Evolutionary conservation across 2,113 vertebrate species (phyloP).

Genomic region (Eira barbara): DNA sequence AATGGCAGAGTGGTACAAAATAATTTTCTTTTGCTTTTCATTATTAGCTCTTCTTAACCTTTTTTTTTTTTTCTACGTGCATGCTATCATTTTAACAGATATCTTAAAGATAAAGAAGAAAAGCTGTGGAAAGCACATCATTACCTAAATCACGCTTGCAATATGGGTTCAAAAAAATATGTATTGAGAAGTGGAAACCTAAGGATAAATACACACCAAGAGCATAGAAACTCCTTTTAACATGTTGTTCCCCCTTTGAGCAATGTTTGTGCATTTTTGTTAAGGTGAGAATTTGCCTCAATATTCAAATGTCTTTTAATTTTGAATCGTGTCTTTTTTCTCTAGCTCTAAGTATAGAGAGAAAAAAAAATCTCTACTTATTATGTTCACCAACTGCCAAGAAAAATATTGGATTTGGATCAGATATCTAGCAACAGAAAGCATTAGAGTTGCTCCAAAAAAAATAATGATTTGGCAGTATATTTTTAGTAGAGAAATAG

Average conservation of each 20-base stretch:
- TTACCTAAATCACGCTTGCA: background rate
- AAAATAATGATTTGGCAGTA: conserved; percentile 74
- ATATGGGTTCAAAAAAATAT: background rate
- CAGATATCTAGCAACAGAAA: conserved; percentile 70
- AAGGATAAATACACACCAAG: background rate
- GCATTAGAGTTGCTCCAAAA: conserved; percentile 65
- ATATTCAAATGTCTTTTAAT: conserved; percentile 22
- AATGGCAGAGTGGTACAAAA: background rate
- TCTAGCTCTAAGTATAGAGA: background rate
- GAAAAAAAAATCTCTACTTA: conserved; percentile 51
- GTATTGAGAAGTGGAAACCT: background rate
- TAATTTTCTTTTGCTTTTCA: background rate
- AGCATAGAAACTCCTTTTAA: background rate
- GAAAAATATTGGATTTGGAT: conserved; percentile 69
- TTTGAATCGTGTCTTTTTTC: conserved; percentile 38
- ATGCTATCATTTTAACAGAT: background rate
- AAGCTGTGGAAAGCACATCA: background rate
- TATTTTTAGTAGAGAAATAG: conserved; percentile 68
- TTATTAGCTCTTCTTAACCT: background rate
- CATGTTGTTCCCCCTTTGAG: background rate
- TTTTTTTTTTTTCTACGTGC: background rate
- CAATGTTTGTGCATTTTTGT: background rate
- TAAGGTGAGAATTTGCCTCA: background rate
- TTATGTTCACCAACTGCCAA: conserved; percentile 65
- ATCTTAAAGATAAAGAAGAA: background rate